Evolutionary conservation across 2,113 vertebrate species (phyloP), one percentile per base, ranked within the genome.

Genomic region (Atherinomorus stipes): DNA sequence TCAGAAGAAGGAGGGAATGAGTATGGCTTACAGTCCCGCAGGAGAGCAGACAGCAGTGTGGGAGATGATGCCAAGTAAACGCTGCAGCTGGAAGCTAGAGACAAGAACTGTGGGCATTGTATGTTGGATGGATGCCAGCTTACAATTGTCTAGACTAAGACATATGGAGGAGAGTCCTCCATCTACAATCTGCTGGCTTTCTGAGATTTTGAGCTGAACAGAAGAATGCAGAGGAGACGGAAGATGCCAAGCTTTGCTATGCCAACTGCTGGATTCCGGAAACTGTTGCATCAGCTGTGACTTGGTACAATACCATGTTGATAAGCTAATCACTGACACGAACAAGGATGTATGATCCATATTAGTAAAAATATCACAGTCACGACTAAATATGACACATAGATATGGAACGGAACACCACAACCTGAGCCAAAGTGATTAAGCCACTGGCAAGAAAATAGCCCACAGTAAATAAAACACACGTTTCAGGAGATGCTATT

Each of bases 101-200:
- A 90, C 81, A 87, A 89, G 84, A 79, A 84, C 78, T 59, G 79
- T 80, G 86, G 83, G 82, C 85, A 77, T 45, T 67, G 77, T 76
- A 63, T 79, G 62, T 61, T 69, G 80, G 88, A 61, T 38, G 78
- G n/a, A 67, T 85, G 85, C 86, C 88, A 92, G 82, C 78, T 83
- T 77, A 87, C 83, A 76, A 90, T 84, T 87, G 86, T 87, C 56
- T 80, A 25, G 64, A 88, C 80, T 56, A 76, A 63, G 73, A 87
- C 67, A 80, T 86, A 88, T 8, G 37, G 77, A 81, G 66, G 61
- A 88, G 61, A 83, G 83, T 49, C 68, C 86, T 86, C 65, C 80
- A 82, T 85, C 75, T 85, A 75, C 82, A 88, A 86, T 86, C 85
- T 90, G 80, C 81, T 77, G 76, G 65, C 63, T 86, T 76, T 69